phyloP scores from a whole-genome alignment of 2,888 invertebrate species.

The Hermaeophaga mercurialis region DNA sequence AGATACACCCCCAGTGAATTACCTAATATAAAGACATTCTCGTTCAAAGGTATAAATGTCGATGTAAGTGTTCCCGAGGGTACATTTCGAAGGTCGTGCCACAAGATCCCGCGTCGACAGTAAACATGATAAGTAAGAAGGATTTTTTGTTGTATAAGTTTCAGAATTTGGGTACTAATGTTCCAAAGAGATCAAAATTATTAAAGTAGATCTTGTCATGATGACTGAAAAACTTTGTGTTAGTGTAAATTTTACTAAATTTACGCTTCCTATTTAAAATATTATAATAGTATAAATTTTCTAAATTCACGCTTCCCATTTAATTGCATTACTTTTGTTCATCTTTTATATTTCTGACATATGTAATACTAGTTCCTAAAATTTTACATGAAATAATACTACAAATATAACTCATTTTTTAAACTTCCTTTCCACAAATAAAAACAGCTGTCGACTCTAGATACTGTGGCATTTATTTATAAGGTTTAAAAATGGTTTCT shows the following conservation, averaged over 20 bases:
- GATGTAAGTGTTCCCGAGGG: conserved; percentile 65
- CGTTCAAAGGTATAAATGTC: conserved; percentile 74
- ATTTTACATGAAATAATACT: not conserved
- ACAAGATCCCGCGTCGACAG: not conserved
- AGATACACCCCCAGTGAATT: conserved; percentile 77
- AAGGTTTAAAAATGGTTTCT: not conserved
- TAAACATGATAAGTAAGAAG: not conserved
- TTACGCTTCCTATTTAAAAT: no score
- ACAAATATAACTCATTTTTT: not conserved
- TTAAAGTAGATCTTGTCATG: no score
- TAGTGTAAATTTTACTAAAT: no score
- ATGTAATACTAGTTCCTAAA: no score
- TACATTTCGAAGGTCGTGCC: not conserved
- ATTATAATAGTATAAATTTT: no score
- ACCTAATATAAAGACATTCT: conserved; percentile 73
- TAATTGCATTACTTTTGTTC: no score
- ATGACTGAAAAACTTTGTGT: no score
- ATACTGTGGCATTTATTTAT: not conserved
- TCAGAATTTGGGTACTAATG: no score
- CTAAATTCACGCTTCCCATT: no score
- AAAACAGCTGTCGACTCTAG: not conserved
- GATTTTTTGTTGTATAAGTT: not conserved
- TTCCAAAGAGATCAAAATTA: no score
- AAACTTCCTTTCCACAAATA: not conserved
- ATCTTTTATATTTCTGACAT: no score